Evolutionary conservation across 2,113 vertebrate species (phyloP).

Genomic region (Plotosus lineatus): DNA sequence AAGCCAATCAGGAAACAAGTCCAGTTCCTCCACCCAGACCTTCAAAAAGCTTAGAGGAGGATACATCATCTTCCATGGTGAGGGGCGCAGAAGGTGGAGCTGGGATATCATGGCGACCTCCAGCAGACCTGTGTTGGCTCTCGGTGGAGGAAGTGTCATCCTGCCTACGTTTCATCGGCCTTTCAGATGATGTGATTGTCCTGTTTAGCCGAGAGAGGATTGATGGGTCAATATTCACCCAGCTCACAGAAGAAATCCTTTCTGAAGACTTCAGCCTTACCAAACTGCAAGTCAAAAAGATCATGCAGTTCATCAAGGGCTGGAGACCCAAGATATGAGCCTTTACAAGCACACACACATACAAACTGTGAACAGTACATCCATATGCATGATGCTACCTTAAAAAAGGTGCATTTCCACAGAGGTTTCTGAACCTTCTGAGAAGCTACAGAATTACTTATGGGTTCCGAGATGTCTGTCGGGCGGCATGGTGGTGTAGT

Average conservation of each 20-base stretch:
- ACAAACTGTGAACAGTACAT: background rate
- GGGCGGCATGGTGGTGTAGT: too few species aligned
- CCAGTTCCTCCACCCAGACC: slow-evolving; percentile 64
- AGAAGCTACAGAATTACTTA: background rate
- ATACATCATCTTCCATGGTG: slow-evolving; percentile 70
- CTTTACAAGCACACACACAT: background rate
- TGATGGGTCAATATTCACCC: slow-evolving; percentile 94
- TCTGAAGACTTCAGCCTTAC: slow-evolving; percentile 94
- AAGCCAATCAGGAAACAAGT: slow-evolving; percentile 49
- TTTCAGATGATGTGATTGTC: slow-evolving; percentile 88
- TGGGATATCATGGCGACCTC: slow-evolving; percentile 83
- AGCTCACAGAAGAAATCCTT: slow-evolving; percentile 96
- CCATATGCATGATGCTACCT: background rate
- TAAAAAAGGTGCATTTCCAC: background rate
- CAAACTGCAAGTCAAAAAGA: slow-evolving; percentile 97
- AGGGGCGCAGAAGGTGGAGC: slow-evolving; percentile 74
- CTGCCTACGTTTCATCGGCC: slow-evolving; percentile 93
- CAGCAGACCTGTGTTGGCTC: slow-evolving; percentile 84
- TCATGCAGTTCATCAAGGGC: slow-evolving; percentile 98
- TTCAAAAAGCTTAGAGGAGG: slow-evolving; percentile 66
- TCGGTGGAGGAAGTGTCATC: slow-evolving; percentile 94
- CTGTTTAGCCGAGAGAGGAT: slow-evolving; percentile 92
- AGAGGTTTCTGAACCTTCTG: background rate
- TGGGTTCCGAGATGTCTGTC: background rate
- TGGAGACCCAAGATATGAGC: slow-evolving; percentile 91